A percentile compares a stretch with the other conserved stretches of the same genome.
Conservation (phyloP, 2,797 vertebrate genomes). For the Myotis planiceps region DNA sequence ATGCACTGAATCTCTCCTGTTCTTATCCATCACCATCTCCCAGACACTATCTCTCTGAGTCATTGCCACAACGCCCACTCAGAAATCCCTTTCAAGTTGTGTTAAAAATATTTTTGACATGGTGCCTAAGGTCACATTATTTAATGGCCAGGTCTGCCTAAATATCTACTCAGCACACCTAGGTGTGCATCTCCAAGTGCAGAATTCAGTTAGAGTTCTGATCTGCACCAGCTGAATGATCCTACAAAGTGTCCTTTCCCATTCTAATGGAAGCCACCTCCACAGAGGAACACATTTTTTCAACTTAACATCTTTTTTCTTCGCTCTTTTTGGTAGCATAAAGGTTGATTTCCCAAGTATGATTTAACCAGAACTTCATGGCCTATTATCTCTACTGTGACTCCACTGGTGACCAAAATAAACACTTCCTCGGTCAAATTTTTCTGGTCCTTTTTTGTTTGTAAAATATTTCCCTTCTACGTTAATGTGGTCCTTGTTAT, state of each 20-base stretch:
- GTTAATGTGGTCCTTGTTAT: background rate
- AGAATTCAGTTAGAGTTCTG: background rate
- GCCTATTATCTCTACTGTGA: background rate
- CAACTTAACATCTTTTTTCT: background rate
- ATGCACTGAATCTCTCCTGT: accelerated
- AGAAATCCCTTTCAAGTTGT: background rate
- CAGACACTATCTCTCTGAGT: background rate
- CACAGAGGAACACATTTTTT: background rate
- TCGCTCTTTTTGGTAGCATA: background rate
- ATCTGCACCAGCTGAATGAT: background rate
- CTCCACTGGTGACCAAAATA: background rate
- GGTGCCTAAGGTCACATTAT: background rate
- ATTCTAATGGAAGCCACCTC: background rate
- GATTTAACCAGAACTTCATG: background rate
- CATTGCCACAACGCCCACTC: background rate
- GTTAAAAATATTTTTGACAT: background rate
- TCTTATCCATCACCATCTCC: background rate
- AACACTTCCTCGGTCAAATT: background rate
- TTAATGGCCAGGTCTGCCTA: background rate
- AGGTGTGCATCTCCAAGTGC: background rate
- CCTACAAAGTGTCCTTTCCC: too few species aligned
- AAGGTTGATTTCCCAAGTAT: background rate
- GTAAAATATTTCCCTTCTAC: background rate
- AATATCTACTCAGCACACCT: background rate
- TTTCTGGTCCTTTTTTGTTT: background rate